Conservation (phyloP, 2,888 invertebrate species). For the Adelognathus sp. region DNA sequence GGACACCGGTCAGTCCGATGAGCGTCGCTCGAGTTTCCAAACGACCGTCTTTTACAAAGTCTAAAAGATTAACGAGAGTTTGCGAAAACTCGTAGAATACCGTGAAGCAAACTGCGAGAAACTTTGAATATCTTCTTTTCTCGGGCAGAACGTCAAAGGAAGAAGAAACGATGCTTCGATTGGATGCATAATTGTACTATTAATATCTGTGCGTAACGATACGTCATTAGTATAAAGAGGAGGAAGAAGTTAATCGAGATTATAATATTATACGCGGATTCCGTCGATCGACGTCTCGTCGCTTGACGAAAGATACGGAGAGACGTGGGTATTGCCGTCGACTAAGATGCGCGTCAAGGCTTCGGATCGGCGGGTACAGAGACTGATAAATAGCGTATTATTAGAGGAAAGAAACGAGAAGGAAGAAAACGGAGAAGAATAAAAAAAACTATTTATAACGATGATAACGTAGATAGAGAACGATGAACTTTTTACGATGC, state of each 20-base stretch:
- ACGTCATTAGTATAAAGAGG: constrained; percentile 17
- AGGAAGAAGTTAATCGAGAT: constrained; percentile 15
- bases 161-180: neutral
- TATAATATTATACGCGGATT: constrained; percentile 26
- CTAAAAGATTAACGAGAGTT: neutral
- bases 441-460: constrained; percentile 42
- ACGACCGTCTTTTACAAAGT: neutral
- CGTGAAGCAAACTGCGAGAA: neutral
- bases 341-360: constrained; percentile 34
- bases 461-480: neutral
- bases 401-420: constrained; percentile 4
- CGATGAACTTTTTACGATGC: constrained; percentile 36
- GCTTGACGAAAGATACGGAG: neutral
- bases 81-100: neutral
- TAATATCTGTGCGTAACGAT: constrained; percentile 34
- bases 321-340: neutral
- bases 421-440: no score
- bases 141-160: neutral
- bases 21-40: neutral
- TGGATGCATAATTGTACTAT: constrained; percentile 27
- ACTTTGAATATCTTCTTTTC: neutral
- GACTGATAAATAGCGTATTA: constrained; percentile 59
- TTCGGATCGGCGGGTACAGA: constrained; percentile 50
- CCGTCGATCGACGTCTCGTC: constrained; percentile 28
- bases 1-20: neutral